A percentile compares a stretch with the other conserved stretches of the same genome.
Conservation (phyloP, 2,797 vertebrate species). For the Pelobates cultripes region DNA sequence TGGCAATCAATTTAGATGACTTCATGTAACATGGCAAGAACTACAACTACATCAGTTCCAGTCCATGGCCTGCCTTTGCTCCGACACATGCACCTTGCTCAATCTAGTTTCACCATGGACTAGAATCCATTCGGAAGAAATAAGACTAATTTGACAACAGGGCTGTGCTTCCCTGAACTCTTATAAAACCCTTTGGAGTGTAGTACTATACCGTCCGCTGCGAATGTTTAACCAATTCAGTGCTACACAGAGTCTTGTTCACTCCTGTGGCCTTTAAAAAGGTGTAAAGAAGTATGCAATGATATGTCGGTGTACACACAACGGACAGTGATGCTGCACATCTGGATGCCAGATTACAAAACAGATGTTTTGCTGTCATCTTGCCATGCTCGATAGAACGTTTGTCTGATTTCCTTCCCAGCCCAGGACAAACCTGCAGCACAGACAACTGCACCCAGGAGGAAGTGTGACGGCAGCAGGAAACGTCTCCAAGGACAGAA, state of each 20-base stretch:
- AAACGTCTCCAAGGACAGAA: constrained; percentile 4
- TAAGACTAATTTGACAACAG: too few species aligned
- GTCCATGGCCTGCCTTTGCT: too few species aligned
- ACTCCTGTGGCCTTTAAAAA: not conserved
- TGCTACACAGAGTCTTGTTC: not conserved
- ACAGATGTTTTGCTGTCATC: constrained; percentile 50
- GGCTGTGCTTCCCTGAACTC: too few species aligned
- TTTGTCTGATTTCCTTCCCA: constrained; percentile 40
- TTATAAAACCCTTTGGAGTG: too few species aligned
- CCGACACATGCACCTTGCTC: too few species aligned
- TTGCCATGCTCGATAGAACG: constrained; percentile 29
- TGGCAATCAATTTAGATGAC: too few species aligned
- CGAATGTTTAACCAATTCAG: not conserved
- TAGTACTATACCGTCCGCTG: not conserved
- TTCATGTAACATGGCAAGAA: too few species aligned
- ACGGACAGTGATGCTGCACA: constrained; percentile 22
- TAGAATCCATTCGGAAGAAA: too few species aligned
- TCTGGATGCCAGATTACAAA: constrained; percentile 47
- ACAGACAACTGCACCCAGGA: constrained; percentile 17
- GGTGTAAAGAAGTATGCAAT: not conserved
- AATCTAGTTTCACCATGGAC: too few species aligned
- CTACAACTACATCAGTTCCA: too few species aligned
- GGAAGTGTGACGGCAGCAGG: not conserved
- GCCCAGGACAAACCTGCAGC: constrained; percentile 29
- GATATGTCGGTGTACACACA: not conserved